Conservation (phyloP, 2,888 invertebrate genomes). For the Plagodis dolabraria region DNA sequence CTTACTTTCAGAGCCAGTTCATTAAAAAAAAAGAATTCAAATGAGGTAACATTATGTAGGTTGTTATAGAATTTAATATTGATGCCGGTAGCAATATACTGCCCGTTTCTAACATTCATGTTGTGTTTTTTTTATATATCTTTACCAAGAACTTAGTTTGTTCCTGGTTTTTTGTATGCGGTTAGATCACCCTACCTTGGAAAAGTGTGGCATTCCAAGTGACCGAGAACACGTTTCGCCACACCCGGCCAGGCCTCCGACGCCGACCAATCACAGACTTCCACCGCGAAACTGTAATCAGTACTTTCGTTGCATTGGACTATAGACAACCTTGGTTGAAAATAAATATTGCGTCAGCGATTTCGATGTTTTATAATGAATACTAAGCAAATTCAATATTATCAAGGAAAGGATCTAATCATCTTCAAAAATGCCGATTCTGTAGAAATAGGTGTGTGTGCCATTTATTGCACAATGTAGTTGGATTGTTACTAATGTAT, state of each 20-base stretch:
- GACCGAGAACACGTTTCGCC: constrained; percentile 66
- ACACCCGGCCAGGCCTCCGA: constrained; percentile 81
- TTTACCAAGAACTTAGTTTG: constrained; percentile 14
- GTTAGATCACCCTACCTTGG: constrained; percentile 44
- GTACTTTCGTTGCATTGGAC: constrained; percentile 71
- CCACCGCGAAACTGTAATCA: constrained; percentile 63
- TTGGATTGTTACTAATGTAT: constrained; percentile 4
- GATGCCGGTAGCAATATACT: too few relatives aligned
- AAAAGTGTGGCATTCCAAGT: constrained; percentile 52
- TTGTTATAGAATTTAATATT: too few relatives aligned
- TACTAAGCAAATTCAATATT: neutral
- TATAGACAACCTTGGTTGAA: constrained; percentile 70
- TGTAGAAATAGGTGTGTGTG: constrained; percentile 16
- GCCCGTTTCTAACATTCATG: too few relatives aligned
- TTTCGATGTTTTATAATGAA: constrained; percentile 33
- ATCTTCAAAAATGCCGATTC: constrained; percentile 21
- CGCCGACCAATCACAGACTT: constrained; percentile 66
- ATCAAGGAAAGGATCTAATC: constrained; percentile 6
- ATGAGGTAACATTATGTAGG: too few relatives aligned
- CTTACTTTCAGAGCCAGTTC: too few relatives aligned
- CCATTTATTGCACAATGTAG: constrained; percentile 13
- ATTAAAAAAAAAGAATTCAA: too few relatives aligned
- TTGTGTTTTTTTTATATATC: neutral
- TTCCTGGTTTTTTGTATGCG: constrained; percentile 55
- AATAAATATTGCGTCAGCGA: constrained; percentile 65